These are phyloP conservation scores for Carterocephalus palaemon DNA, from an alignment of 2,888 invertebrate genomes.

Conservation along the genomic window DNA sequence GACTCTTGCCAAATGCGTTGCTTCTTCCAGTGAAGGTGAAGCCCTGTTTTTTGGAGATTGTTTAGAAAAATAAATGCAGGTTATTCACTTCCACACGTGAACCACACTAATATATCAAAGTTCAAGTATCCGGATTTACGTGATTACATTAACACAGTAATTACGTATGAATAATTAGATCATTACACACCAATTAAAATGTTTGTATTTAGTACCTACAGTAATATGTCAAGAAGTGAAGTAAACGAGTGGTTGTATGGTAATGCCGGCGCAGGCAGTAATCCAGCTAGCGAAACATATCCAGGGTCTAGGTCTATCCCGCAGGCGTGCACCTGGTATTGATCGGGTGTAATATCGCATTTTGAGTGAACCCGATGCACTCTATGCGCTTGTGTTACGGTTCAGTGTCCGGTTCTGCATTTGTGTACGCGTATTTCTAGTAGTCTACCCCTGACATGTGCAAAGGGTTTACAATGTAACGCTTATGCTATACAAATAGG, in stretches of 20 bases:
- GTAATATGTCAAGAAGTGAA: too few species aligned
- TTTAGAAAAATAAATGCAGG: background rate
- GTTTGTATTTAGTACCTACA: too few species aligned
- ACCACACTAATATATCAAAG: too few species aligned
- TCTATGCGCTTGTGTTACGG: conserved; percentile 21
- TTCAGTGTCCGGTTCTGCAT: conserved; percentile 3
- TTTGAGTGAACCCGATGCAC: conserved; percentile 12
- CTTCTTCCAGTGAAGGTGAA: conserved; percentile 30
- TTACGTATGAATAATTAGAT: too few species aligned
- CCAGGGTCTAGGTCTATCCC: conserved; percentile 15
- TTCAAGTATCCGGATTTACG: too few species aligned
- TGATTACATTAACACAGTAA: too few species aligned
- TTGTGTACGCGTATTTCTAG: background rate
- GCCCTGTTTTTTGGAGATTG: conserved; percentile 14
- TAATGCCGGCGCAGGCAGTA: conserved; percentile 6
- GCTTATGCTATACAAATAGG: background rate
- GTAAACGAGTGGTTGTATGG: conserved; percentile 1
- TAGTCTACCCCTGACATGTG: background rate
- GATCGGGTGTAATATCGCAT: conserved; percentile 20
- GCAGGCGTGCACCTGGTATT: conserved; percentile 25
- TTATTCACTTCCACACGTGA: background rate
- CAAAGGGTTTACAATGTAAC: conserved; percentile 13
- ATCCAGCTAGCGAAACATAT: background rate
- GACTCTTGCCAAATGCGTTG: conserved; percentile 40
- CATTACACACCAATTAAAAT: too few species aligned